A percentile compares a stretch with the other conserved stretches of the same genome.
phyloP scores from a whole-genome alignment of 2,113 vertebrate species.

The Cardinalis cardinalis region DNA sequence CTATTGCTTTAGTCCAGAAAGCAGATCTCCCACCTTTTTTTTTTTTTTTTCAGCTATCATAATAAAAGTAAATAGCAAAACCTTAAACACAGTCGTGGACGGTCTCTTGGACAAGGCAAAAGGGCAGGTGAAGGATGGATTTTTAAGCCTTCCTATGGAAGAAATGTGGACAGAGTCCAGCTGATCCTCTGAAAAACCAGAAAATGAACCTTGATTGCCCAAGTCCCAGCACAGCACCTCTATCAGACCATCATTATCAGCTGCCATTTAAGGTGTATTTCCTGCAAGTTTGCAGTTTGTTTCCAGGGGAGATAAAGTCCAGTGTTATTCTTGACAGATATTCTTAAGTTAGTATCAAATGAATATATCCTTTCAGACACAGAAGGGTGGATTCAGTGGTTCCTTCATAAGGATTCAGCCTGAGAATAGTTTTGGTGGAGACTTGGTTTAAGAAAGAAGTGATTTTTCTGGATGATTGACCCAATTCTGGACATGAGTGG shows the following conservation, averaged over 20 bases:
- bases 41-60: not conserved
- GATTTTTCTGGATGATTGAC: not conserved
- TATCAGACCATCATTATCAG: not conserved
- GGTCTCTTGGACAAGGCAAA: not conserved
- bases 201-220: not conserved
- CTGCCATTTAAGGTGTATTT: not conserved
- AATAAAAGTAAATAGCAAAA: not conserved
- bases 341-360: not conserved
- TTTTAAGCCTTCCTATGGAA: not conserved
- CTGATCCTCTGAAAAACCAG: not conserved
- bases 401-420: not conserved
- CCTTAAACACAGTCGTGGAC: not conserved
- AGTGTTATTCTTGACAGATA: not conserved
- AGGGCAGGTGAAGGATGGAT: not conserved
- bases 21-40: not conserved
- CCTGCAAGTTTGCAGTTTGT: not conserved
- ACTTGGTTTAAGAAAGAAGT: not conserved
- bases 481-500: not conserved
- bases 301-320: not conserved
- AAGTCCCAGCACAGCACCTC: not conserved
- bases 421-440: not conserved
- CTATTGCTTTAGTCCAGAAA: not conserved
- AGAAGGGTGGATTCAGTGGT: not conserved
- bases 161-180: not conserved
- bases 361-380: not conserved